Base-by-base conservation (phyloP, 2,113 vertebrate genomes). In the Campylomormyrus numenius region DNA sequence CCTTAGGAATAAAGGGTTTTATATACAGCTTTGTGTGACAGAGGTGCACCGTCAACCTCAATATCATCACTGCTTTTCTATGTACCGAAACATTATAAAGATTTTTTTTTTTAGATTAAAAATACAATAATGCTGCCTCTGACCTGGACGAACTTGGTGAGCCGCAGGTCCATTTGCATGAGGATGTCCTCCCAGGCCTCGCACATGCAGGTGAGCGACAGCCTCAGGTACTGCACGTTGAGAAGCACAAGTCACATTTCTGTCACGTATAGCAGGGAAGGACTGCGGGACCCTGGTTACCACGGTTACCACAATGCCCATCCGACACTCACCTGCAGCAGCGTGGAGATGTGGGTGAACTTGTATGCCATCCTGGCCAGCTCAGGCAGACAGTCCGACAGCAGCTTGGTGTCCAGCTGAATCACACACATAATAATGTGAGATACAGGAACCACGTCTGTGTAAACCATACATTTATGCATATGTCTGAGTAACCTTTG, bases 141-240 rank as follows among this genome's bases (percentile, higher is more conserved):
- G 93, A 99, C 98, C 97, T 99, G 98, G 7, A 99, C 98, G 91
- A 99, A 99, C 92, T 98, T 99, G n/a, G 98, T 99, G 58, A 99
- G 97, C 0, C 97, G 93, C 6, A 97, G 97, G 90, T 99, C 98
- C 98, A 99, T 99, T 94, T 99, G 98, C 97, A 98, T 97, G 89
- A 99, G 89, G 92, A 99, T 99, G 93, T 99, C 98, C 92, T 99
- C 98, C 98, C 98, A 99, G 0, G 98, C 98, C 91, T 99, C 98
- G 95, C 98, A 99, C 98, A 99, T 99, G 85, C 98, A 99, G 0
- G 97, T 98, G 88, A 99, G 93, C 0, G 98, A 99, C 83, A 99
- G 93, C 77, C 97, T 97, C 93, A 99, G 96, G 92, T 99, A 99
- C 97, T 99, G 91, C 46, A 92, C 74, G 2, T 42, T 3, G 35